Evolutionary conservation across 2,113 vertebrate species (phyloP).

Genomic region (Spheniscus mendiculus): DNA sequence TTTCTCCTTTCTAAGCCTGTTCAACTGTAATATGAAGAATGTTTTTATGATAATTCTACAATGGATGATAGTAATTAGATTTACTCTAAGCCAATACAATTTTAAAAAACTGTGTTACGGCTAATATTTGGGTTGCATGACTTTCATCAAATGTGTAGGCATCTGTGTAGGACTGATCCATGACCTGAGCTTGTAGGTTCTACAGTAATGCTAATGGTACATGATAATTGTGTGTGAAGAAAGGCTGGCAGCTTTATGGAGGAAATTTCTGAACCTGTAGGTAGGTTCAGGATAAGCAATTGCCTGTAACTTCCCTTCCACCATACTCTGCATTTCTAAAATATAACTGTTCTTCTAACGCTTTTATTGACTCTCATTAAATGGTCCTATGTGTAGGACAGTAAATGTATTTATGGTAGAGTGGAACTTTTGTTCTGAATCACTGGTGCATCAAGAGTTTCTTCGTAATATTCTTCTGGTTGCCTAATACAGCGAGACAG

Average conservation of each 20-base stretch:
- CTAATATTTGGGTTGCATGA: neutral
- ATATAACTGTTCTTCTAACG: neutral
- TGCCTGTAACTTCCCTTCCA: neutral
- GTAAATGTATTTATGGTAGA: neutral
- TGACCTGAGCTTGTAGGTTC: neutral
- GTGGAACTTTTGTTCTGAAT: neutral
- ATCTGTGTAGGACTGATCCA: neutral
- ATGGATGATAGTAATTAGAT: neutral
- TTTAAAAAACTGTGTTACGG: fast-evolving
- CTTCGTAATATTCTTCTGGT: neutral
- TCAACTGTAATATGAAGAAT: neutral
- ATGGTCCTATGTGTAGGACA: neutral
- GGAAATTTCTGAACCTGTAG: neutral
- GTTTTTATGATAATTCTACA: neutral
- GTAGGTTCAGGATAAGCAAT: neutral
- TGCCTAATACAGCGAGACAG: neutral
- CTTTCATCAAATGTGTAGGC: neutral
- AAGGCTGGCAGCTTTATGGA: neutral
- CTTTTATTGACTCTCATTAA: neutral
- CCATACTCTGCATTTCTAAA: neutral
- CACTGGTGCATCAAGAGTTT: neutral
- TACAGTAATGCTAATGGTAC: neutral
- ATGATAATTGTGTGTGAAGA: neutral
- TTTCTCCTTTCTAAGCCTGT: neutral
- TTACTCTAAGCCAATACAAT: neutral